phyloP scores from a whole-genome alignment of 2,113 vertebrate genomes.

The Protobothrops flavoviridis region DNA sequence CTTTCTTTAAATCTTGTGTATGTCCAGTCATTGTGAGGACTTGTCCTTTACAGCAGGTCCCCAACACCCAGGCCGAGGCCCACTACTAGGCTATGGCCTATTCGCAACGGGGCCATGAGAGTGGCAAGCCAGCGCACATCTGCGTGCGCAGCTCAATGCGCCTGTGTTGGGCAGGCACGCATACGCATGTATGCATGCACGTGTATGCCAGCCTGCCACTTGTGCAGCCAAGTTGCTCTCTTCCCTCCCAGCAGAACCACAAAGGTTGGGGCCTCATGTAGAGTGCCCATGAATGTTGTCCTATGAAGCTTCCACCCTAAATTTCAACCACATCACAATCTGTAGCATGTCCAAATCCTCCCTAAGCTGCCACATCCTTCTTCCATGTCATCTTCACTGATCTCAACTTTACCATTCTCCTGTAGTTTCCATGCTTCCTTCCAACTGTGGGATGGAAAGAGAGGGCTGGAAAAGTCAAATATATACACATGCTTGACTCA shows the following conservation, averaged over 20 bases:
- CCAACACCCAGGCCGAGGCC: neutral
- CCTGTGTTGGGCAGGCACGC: too few relatives aligned
- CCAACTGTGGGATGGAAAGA: neutral
- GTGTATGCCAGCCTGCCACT: too few relatives aligned
- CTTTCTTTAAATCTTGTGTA: neutral
- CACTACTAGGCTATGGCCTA: neutral
- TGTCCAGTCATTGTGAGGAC: neutral
- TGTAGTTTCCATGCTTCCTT: neutral
- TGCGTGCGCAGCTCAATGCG: neutral
- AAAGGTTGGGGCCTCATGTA: neutral
- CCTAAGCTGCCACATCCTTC: neutral
- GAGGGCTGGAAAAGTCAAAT: neutral
- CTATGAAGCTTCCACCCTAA: neutral
- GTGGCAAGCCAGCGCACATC: accelerated
- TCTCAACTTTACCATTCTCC: neutral
- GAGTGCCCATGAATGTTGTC: neutral
- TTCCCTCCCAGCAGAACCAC: neutral
- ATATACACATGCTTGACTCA: neutral
- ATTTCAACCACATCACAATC: neutral
- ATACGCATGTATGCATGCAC: neutral
- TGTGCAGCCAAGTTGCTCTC: neutral
- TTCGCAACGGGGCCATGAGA: neutral
- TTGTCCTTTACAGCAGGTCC: neutral
- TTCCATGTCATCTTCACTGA: neutral
- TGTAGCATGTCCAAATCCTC: neutral